Percentiles rank a stretch among this genome's conserved stretches.
Conservation (phyloP, 2,888 invertebrate species). For the Ganaspis brasiliensis region DNA sequence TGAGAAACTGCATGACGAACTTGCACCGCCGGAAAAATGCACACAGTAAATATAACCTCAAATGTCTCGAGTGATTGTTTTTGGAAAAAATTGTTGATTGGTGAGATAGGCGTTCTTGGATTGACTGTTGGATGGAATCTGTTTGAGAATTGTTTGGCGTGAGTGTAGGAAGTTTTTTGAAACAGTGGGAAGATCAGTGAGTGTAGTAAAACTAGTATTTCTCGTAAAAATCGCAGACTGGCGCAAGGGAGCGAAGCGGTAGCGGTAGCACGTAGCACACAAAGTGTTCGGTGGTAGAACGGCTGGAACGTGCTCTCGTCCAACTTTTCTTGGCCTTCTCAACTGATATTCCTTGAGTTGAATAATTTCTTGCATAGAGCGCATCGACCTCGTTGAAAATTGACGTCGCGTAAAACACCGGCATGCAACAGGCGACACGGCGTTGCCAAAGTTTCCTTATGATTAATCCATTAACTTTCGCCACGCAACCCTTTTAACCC, state of each 20-base stretch:
- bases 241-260: constrained; percentile 57
- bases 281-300: constrained; percentile 62
- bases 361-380: constrained; percentile 34
- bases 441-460: constrained; percentile 74
- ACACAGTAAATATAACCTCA: too few species aligned
- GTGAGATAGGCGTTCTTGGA: neutral
- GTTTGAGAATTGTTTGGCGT: neutral
- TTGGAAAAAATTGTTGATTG: neutral
- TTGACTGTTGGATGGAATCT: neutral
- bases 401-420: constrained; percentile 34
- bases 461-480: constrained; percentile 72
- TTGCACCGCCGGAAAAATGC: too few species aligned
- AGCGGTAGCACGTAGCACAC: constrained; percentile 60
- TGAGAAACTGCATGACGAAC: too few species aligned
- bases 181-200: constrained; percentile 51
- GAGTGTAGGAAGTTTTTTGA: neutral
- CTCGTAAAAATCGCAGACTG: constrained; percentile 55
- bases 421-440: constrained; percentile 78
- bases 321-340: constrained; percentile 34
- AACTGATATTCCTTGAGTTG: constrained; percentile 30
- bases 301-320: constrained; percentile 33
- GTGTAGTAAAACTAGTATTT: constrained; percentile 54
- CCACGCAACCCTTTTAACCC: constrained; percentile 4
- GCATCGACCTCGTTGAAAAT: constrained; percentile 45
- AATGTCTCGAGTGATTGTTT: neutral